These are phyloP conservation scores for Xylota sylvarum DNA, from an alignment of 2,888 invertebrate species.

Conservation along the genomic window DNA sequence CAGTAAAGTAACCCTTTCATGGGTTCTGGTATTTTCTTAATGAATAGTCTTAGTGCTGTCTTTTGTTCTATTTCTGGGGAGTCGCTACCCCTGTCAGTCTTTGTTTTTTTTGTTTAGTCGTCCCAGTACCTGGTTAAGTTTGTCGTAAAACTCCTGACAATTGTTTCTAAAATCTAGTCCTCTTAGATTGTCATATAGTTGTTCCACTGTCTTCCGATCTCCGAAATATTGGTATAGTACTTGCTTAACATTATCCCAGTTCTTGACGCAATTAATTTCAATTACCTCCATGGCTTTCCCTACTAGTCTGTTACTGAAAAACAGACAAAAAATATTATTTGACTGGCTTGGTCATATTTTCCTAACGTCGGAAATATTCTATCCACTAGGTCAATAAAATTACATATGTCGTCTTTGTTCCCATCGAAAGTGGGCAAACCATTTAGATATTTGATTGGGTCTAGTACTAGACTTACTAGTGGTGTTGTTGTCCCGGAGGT, in stretches of 20 bases:
- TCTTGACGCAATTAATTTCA: conserved; percentile 4
- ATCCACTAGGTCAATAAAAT: conserved; percentile 17
- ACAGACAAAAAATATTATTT: conserved; percentile 16
- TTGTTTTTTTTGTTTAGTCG: conserved; percentile 68
- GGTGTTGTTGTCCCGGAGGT: too few relatives aligned
- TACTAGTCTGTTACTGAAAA: conserved; percentile 7
- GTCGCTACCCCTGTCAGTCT: neutral
- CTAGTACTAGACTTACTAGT: too few relatives aligned
- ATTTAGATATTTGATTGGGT: conserved; percentile 15
- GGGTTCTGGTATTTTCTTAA: conserved; percentile 54
- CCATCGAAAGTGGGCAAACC: conserved; percentile 6
- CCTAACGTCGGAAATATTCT: conserved; percentile 25
- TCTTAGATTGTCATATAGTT: conserved; percentile 24
- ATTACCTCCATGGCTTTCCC: conserved; percentile 25
- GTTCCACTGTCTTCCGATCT: conserved; percentile 5
- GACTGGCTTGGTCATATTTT: conserved; percentile 10
- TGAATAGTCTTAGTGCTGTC: conserved; percentile 53
- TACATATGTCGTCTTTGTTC: conserved; percentile 5
- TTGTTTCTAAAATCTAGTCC: neutral
- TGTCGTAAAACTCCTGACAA: conserved; percentile 28
- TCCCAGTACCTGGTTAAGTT: conserved; percentile 11
- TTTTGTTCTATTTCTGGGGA: conserved; percentile 34
- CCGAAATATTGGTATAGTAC: conserved; percentile 10
- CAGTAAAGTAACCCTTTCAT: conserved; percentile 59
- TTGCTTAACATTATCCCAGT: neutral